Evolutionary conservation across 2,888 invertebrate species (phyloP).

Genomic region (Limnephilus rhombicus): DNA sequence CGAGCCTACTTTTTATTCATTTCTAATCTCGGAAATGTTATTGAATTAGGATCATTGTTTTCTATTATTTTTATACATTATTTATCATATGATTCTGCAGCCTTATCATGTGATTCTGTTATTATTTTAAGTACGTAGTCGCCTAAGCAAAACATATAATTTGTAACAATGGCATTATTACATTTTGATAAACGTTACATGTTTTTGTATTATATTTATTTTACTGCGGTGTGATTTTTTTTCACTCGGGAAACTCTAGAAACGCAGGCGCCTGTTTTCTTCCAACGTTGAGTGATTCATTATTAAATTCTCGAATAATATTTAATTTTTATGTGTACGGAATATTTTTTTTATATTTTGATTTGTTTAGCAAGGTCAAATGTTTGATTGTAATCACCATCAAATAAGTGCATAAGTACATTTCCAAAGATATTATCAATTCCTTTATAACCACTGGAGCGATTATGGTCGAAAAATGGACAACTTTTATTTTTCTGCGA

Average conservation of each 20-base stretch:
- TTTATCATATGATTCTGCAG: slow-evolving; percentile 41
- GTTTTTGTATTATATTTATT: slow-evolving; percentile 17
- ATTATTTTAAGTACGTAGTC: slow-evolving; percentile 6
- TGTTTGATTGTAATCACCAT: neutral
- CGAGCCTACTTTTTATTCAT: neutral
- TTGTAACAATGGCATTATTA: slow-evolving; percentile 2
- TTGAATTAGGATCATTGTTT: slow-evolving; percentile 22
- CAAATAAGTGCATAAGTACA: neutral
- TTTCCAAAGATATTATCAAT: slow-evolving; percentile 30
- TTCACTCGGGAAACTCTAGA: neutral
- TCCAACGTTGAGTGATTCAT: neutral
- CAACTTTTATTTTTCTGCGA: too few species aligned
- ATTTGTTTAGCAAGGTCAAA: neutral
- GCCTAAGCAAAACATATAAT: slow-evolving; percentile 10
- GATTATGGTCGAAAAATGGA: too few species aligned
- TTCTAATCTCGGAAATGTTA: slow-evolving; percentile 2
- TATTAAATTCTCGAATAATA: neutral
- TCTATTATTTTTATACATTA: slow-evolving; percentile 35
- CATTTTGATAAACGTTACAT: slow-evolving; percentile 28
- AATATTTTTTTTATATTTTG: neutral
- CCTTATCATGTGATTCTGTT: slow-evolving; percentile 36
- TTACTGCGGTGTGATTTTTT: neutral
- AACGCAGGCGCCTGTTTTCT: neutral
- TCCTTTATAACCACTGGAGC: neutral
- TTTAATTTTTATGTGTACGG: neutral